Evolutionary conservation across 2,797 vertebrate species (phyloP).

Genomic region (Syndactyla subalaris): DNA sequence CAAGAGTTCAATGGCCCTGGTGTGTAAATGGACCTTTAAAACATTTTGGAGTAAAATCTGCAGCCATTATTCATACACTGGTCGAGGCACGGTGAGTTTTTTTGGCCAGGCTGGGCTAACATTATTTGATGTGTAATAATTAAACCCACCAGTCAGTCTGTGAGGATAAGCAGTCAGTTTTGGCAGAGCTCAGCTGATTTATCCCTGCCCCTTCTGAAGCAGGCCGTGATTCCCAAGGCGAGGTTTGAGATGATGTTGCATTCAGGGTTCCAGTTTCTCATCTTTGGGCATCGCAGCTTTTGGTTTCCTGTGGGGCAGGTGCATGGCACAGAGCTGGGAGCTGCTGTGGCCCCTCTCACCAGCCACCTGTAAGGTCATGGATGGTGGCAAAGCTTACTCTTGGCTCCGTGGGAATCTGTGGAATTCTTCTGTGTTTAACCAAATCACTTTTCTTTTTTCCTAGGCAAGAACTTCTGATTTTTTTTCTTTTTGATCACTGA

Average conservation of each 20-base stretch:
- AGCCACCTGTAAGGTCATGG: not conserved
- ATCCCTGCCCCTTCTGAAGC: not conserved
- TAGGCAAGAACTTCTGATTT: not conserved
- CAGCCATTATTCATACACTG: not conserved
- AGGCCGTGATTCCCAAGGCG: not conserved
- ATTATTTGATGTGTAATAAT: not conserved
- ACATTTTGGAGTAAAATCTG: conserved; percentile 1
- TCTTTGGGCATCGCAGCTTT: not conserved
- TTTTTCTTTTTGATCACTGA: not conserved
- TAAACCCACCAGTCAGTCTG: not conserved
- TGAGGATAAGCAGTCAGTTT: not conserved
- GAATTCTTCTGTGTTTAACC: not conserved
- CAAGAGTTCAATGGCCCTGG: not conserved
- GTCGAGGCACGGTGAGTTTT: not conserved
- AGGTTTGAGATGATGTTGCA: not conserved
- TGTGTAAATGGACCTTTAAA: not conserved
- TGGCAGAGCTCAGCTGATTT: not conserved
- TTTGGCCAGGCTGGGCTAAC: not conserved
- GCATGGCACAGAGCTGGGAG: not conserved
- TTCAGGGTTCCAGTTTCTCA: not conserved
- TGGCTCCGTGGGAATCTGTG: not conserved
- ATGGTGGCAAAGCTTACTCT: not conserved
- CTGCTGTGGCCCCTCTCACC: not conserved
- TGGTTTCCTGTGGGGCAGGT: not conserved
- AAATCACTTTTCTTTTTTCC: not conserved